Evolutionary conservation across 2,113 vertebrate genomes (phyloP).

Genomic region (Xyliphius kryptos): DNA sequence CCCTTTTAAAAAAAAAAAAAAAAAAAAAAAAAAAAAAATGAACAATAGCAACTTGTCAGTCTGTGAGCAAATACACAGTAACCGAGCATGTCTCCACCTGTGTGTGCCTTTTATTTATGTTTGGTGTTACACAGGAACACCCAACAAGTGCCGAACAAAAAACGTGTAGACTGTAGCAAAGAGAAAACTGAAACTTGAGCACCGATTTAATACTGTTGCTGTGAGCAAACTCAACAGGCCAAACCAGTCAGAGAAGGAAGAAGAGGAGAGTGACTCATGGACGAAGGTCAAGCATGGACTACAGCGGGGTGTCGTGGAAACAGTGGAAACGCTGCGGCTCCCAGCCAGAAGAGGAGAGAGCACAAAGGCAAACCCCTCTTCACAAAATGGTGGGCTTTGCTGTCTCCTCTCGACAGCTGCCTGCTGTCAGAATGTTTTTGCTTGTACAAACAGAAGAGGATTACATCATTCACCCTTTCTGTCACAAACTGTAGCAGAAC

Average conservation of each 20-base stretch:
- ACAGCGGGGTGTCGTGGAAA: slow-evolving; percentile 37
- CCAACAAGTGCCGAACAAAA: not conserved
- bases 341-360: slow-evolving; percentile 18
- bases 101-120: not conserved
- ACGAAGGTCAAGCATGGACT: slow-evolving; percentile 38
- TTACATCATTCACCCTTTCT: slow-evolving; percentile 15
- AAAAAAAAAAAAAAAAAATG: slow-evolving; percentile 1
- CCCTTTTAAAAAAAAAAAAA: too few relatives aligned
- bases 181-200: not conserved
- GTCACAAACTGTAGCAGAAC: not conserved
- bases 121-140: not conserved
- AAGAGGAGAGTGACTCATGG: slow-evolving; percentile 32
- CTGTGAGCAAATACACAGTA: too few relatives aligned
- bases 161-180: not conserved
- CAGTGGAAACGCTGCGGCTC: slow-evolving; percentile 31
- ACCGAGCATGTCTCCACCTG: slow-evolving; percentile 22
- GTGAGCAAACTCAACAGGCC: slow-evolving; percentile 29
- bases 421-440: slow-evolving; percentile 4
- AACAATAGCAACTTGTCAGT: slow-evolving; percentile 27
- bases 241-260: slow-evolving; percentile 34
- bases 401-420: slow-evolving; percentile 22
- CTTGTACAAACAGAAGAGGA: slow-evolving; percentile 18
- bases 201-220: slow-evolving; percentile 3
- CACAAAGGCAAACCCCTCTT: slow-evolving; percentile 1
- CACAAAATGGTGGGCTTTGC: slow-evolving; percentile 8